Conservation (phyloP, 2,113 vertebrate species). For the Percina caprodes region DNA sequence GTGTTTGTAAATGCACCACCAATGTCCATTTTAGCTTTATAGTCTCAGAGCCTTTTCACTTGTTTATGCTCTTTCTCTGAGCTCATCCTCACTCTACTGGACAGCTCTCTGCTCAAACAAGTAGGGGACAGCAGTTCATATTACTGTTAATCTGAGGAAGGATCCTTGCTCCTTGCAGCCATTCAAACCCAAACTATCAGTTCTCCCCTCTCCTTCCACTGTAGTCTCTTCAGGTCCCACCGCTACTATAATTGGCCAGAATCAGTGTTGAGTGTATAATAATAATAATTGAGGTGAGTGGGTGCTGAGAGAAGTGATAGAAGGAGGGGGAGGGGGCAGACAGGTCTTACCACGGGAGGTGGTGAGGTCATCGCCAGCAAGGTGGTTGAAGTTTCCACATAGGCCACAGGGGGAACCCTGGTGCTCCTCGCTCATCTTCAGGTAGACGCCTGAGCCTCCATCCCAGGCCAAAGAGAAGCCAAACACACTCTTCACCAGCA, state of each 20-base stretch:
- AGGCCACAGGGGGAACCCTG: conserved; percentile 93
- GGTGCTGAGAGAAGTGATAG: conserved; percentile 77
- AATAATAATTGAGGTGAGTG: conserved; percentile 72
- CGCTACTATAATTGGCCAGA: conserved; percentile 55
- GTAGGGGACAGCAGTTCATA: conserved; percentile 47
- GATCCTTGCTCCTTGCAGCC: conserved; percentile 51
- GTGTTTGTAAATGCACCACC: background rate
- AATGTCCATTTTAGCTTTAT: background rate
- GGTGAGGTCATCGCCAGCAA: conserved; percentile 92
- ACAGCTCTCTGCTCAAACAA: conserved; percentile 37
- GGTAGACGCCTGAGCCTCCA: conserved; percentile 94
- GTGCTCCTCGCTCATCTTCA: conserved; percentile 95
- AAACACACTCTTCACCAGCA: conserved; percentile 97
- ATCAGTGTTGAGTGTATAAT: conserved; percentile 74
- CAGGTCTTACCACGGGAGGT: conserved; percentile 88
- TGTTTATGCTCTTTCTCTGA: conserved; percentile 16
- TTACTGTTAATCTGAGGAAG: conserved; percentile 65
- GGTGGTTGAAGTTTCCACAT: conserved; percentile 95
- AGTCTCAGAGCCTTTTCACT: conserved; percentile 8
- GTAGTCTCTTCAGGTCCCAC: conserved; percentile 38
- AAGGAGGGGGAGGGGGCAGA: conserved; percentile 44
- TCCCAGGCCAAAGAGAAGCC: conserved; percentile 99
- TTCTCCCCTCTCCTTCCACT: conserved; percentile 42
- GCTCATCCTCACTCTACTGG: conserved; percentile 24
- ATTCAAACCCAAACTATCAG: conserved; percentile 55